Evolutionary conservation across 2,797 vertebrate genomes (phyloP), one percentile per base, ranked within the genome.

Genomic region (Garrulus glandarius): DNA sequence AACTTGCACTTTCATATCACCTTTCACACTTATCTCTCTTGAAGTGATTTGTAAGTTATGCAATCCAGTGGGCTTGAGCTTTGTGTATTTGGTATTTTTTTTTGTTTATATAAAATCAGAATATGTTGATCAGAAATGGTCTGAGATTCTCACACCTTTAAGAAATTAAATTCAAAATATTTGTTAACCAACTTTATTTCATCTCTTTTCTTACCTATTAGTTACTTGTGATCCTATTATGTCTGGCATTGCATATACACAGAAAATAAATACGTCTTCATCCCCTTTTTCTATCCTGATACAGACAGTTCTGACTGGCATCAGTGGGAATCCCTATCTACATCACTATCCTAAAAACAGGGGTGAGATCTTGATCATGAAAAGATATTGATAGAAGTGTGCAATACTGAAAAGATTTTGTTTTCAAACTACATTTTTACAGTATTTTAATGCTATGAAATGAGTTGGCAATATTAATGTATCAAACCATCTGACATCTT

Each of bases 1-100:
- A 70, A 59, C 87, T 92, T 47, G 13, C 55, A 72, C 61, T 96
- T 95, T 95, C 94, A 74, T n/a, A 92, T 89, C 95, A 79, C 89
- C 84, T 95, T 93, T 84, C 69, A 91, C 32, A n/a, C 47, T 77
- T 29, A 60, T 82, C 19, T 64, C 52, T 70, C 57, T 52, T 91
- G 84, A 89, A 92, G 57, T 72, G 84, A 89, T 94, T 91, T 89
- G 13, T 39, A 65, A 65, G 24, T 72, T 85, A 72, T 21, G 19
- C n/a, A 83, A 32, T 69, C n/a, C 76, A 86, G 61, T 46, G 69
- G 68, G 39, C 61, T 83, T 57, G 37, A 53, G 24, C 24, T 93
- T 68, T 64, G 10, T 69, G 26, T 26, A 74, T 79, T 81, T 27
- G 4, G 13, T 5, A 4, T 8, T 15, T 68, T 21, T 21, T 44